phyloP scores from a whole-genome alignment of 2,113 vertebrate genomes.

The Clarias magur region DNA sequence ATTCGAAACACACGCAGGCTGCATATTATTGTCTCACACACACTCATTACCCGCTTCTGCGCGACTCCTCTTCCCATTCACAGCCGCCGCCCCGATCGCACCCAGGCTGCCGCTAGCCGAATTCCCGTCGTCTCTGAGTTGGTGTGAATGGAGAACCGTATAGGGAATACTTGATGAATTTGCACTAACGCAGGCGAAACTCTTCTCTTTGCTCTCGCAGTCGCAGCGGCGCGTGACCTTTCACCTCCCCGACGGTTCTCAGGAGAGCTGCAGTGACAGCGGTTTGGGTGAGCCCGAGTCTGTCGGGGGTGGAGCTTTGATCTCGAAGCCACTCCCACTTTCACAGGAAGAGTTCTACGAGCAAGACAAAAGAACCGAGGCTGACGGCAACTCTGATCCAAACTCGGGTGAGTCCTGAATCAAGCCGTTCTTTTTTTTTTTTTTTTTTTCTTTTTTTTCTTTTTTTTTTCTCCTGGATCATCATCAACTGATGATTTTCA shows the following conservation, averaged over 20 bases:
- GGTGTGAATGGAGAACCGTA: neutral
- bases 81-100: neutral
- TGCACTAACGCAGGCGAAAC: conserved; percentile 75
- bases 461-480: too few relatives aligned
- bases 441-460: neutral
- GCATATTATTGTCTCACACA: neutral
- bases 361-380: conserved; percentile 99
- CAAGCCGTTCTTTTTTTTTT: neutral
- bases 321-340: conserved; percentile 99
- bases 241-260: conserved; percentile 98
- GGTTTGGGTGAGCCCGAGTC: conserved; percentile 98
- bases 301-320: conserved; percentile 92
- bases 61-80: neutral
- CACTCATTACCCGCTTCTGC: neutral
- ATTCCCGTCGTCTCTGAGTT: neutral
- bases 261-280: conserved; percentile 99
- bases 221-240: conserved; percentile 99
- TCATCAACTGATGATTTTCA: conserved; percentile 9
- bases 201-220: conserved; percentile 93
- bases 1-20: neutral
- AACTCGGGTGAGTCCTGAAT: conserved; percentile 88
- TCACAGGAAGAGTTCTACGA: conserved; percentile 98
- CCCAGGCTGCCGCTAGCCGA: neutral
- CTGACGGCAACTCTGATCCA: conserved; percentile 97
- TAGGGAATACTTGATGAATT: conserved; percentile 51